Evolutionary conservation across 2,113 vertebrate species (phyloP).

Genomic region (Beaufortia kweichowensis): DNA sequence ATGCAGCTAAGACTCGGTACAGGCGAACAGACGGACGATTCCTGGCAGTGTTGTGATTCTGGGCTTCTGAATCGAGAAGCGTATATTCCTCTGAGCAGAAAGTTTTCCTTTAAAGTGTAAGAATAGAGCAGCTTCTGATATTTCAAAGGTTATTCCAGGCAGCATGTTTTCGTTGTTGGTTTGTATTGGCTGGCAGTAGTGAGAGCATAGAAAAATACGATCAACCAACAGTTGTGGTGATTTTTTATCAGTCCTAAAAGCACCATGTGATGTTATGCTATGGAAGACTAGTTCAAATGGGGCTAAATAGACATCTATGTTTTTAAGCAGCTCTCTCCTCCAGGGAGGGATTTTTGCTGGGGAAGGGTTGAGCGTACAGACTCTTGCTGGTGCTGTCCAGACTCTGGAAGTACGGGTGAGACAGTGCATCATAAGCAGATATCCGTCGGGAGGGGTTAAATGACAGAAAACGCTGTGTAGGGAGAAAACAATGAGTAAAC

Average conservation of each 20-base stretch:
- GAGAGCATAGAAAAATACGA: conserved; percentile 25
- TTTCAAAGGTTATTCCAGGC: conserved; percentile 46
- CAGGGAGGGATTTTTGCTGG: conserved; percentile 85
- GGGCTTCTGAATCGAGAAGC: conserved; percentile 40
- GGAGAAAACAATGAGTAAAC: conserved; percentile 10
- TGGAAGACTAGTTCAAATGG: conserved; percentile 62
- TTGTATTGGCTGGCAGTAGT: conserved; percentile 26
- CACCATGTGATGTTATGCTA: conserved; percentile 71
- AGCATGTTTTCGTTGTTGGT: conserved; percentile 29
- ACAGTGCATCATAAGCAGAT: conserved; percentile 91
- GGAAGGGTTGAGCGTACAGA: conserved; percentile 81
- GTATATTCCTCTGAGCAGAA: conserved; percentile 44
- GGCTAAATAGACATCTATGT: conserved; percentile 19
- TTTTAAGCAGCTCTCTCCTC: conserved; percentile 85
- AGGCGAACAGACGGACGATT: conserved; percentile 13
- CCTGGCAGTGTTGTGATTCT: conserved; percentile 40
- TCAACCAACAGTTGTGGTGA: conserved; percentile 37
- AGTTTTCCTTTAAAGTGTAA: conserved; percentile 39
- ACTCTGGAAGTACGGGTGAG: conserved; percentile 92
- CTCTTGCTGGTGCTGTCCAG: conserved; percentile 88
- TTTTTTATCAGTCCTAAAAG: conserved; percentile 63
- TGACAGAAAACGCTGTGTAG: conserved; percentile 88
- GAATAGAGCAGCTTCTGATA: conserved; percentile 51
- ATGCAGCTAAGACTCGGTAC: conserved; percentile 11
- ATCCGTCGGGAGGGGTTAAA: conserved; percentile 95